Conservation (phyloP, 2,888 invertebrate species). For the Notodromas monacha region DNA sequence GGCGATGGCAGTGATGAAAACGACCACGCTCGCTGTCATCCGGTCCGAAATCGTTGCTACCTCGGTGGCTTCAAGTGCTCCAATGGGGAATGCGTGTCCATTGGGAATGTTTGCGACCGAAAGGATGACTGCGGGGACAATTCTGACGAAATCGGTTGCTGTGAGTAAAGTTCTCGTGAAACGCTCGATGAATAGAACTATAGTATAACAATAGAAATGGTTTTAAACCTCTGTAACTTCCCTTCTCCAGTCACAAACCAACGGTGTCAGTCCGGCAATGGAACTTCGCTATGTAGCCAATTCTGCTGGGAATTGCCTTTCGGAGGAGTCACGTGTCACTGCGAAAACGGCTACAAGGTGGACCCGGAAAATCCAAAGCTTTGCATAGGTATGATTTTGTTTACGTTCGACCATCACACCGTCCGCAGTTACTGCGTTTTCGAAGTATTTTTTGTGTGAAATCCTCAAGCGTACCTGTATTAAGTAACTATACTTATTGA, state of each 20-base stretch:
- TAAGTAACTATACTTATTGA: constrained; percentile 1
- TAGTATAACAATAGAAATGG: no score
- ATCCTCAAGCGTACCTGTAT: constrained; percentile 6
- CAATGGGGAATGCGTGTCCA: constrained; percentile 48
- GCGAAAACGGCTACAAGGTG: constrained; percentile 53
- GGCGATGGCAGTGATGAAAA: constrained; percentile 84
- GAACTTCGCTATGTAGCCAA: constrained; percentile 64
- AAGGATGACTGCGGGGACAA: constrained; percentile 66
- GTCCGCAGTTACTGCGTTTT: constrained; percentile 5
- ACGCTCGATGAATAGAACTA: constrained; percentile 1
- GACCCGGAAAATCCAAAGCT: constrained; percentile 41
- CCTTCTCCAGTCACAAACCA: constrained; percentile 16
- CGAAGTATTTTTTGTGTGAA: constrained; percentile 12
- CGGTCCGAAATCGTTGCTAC: constrained; percentile 24
- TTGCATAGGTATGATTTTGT: constrained; percentile 27
- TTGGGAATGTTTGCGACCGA: constrained; percentile 46
- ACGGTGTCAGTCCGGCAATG: constrained; percentile 17
- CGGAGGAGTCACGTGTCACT: constrained; percentile 55
- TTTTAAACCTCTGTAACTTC: no score
- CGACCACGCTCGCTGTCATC: constrained; percentile 55
- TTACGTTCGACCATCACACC: no score
- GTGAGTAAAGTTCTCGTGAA: constrained; percentile 17
- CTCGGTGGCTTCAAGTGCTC: constrained; percentile 54
- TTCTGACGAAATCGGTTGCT: constrained; percentile 67
- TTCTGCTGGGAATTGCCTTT: constrained; percentile 52